These are phyloP conservation scores for Myodes glareolus DNA, from an alignment of 2,113 vertebrate genomes.

Conservation along the genomic window DNA sequence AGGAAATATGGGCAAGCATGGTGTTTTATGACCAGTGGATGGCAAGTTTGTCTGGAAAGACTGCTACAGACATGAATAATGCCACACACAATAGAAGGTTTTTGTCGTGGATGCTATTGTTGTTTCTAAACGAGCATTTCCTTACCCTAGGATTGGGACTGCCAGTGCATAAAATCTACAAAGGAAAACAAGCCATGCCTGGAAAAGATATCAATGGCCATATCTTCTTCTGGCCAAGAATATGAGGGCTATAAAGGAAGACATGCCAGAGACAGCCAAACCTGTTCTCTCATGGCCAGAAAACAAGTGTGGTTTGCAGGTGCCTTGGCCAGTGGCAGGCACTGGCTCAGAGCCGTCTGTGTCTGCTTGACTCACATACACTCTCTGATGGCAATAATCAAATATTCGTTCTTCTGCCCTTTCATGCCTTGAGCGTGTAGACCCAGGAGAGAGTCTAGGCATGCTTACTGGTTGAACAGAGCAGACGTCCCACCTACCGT, in stretches of 20 bases:
- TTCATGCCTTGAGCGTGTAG: neutral
- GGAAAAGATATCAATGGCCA: constrained; percentile 37
- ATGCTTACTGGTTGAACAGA: neutral
- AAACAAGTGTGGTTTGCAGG: constrained; percentile 41
- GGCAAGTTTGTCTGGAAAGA: constrained; percentile 52
- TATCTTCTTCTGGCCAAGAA: constrained; percentile 32
- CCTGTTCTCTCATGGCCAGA: neutral
- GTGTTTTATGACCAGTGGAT: constrained; percentile 28
- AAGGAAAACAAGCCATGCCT: constrained; percentile 24
- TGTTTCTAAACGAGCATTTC: constrained; percentile 56
- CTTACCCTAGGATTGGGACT: constrained; percentile 20
- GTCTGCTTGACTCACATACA: neutral
- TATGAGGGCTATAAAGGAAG: constrained; percentile 9
- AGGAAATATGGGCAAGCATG: constrained; percentile 9
- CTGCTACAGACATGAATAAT: constrained; percentile 31
- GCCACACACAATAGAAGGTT: neutral
- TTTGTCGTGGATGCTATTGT: neutral
- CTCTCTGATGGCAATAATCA: neutral
- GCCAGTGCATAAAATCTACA: constrained; percentile 45
- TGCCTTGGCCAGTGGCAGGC: neutral
- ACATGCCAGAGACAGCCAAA: neutral
- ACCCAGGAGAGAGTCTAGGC: neutral
- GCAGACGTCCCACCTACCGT: accelerated
- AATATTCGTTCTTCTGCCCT: neutral
- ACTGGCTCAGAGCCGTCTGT: neutral